Percentiles rank a stretch among this genome's conserved stretches.
Conservation (phyloP, 2,888 invertebrate genomes). For the Chrysolina oricalcia region DNA sequence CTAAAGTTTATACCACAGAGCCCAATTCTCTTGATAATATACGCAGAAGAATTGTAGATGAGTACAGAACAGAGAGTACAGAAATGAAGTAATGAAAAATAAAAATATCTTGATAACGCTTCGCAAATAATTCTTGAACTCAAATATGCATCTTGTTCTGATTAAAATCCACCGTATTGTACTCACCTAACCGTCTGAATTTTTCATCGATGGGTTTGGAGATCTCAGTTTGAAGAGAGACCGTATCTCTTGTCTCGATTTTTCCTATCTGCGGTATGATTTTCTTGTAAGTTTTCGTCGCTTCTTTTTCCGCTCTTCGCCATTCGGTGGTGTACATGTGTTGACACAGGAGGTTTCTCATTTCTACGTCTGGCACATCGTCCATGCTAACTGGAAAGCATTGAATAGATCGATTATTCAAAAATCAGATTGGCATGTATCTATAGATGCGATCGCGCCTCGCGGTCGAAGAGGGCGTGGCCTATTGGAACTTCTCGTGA, state of each 20-base stretch:
- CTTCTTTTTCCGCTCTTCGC: conserved; percentile 64
- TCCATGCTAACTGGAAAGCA: conserved; percentile 65
- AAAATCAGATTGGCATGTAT: too few relatives aligned
- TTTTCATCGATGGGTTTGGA: conserved; percentile 59
- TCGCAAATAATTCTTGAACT: too few relatives aligned
- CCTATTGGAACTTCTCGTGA: too few relatives aligned
- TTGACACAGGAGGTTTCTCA: conserved; percentile 64
- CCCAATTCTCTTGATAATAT: too few relatives aligned
- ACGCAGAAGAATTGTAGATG: too few relatives aligned
- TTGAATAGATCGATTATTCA: neutral
- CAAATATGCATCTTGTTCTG: too few relatives aligned
- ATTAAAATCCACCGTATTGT: neutral
- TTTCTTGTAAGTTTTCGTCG: conserved; percentile 54
- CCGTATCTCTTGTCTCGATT: conserved; percentile 51
- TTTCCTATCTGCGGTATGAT: conserved; percentile 48
- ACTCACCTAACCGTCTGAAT: conserved; percentile 43
- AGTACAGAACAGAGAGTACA: too few relatives aligned
- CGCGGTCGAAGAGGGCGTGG: too few relatives aligned
- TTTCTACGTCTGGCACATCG: conserved; percentile 67
- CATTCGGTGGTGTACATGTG: conserved; percentile 68
- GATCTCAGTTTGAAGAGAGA: conserved; percentile 55
- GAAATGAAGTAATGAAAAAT: too few relatives aligned
- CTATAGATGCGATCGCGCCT: too few relatives aligned
- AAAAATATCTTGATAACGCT: too few relatives aligned
- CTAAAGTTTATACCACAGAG: too few relatives aligned